These are phyloP conservation scores for Pachypanchax playfairii DNA, from an alignment of 2,113 vertebrate species.

Conservation along the genomic window DNA sequence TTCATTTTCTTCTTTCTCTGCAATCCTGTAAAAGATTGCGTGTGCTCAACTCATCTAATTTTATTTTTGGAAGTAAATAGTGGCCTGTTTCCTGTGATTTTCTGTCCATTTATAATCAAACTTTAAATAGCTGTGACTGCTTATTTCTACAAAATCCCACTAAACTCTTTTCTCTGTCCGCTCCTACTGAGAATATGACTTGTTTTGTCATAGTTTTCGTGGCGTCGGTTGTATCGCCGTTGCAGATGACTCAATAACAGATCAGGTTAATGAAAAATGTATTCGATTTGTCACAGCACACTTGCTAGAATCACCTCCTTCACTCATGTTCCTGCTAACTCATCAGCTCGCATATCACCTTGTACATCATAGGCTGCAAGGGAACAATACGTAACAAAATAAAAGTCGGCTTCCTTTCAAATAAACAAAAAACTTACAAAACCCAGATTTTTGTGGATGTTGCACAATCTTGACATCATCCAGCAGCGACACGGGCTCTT, in stretches of 20 bases:
- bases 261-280: conserved; percentile 31
- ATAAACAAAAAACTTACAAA: not conserved
- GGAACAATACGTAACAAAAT: conserved; percentile 36
- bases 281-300: conserved; percentile 47
- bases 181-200: not conserved
- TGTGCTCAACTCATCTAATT: conserved; percentile 6
- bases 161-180: not conserved
- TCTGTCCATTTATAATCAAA: no score
- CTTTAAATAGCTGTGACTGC: not conserved
- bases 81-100: no score
- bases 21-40: not conserved
- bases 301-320: conserved; percentile 64
- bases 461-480: conserved; percentile 18
- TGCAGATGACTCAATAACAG: conserved; percentile 38
- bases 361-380: conserved; percentile 32
- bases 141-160: no score
- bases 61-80: no score
- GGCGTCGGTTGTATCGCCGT: not conserved
- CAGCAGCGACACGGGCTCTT: conserved; percentile 11
- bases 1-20: not conserved
- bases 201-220: not conserved
- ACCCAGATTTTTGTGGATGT: conserved; percentile 6
- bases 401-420: conserved; percentile 9
- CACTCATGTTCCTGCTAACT: conserved; percentile 62
- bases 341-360: conserved; percentile 52